Percentiles rank a stretch among this genome's conserved stretches.
Conservation (phyloP, 2,888 invertebrate species). For the Trissoscelio sp. region DNA sequence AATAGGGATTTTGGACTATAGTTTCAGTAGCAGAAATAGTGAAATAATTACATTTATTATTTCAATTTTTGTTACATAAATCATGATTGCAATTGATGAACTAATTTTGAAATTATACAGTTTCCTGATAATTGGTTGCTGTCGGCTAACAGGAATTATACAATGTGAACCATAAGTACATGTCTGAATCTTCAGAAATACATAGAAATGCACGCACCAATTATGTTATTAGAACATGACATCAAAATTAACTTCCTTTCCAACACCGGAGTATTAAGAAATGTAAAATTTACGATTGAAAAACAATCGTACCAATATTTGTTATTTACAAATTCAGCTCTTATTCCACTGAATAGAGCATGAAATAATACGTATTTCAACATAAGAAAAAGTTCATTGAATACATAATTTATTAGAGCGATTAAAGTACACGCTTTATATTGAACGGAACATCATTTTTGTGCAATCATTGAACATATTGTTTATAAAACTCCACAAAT, state of each 20-base stretch:
- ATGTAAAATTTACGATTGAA: conserved; percentile 48
- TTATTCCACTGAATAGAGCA: conserved; percentile 63
- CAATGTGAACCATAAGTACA: conserved; percentile 29
- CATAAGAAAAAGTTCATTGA: conserved; percentile 61
- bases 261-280: conserved; percentile 32
- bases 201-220: conserved; percentile 25
- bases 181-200: conserved; percentile 20
- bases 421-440: conserved; percentile 46
- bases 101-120: conserved; percentile 19
- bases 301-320: conserved; percentile 57
- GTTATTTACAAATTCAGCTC: conserved; percentile 57
- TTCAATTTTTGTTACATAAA: conserved; percentile 12
- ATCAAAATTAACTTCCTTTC: conserved; percentile 57
- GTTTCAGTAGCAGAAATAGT: too few relatives aligned
- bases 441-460: conserved; percentile 45
- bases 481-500: conserved; percentile 16
- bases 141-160: conserved; percentile 16
- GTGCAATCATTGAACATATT: conserved; percentile 26
- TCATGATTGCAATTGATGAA: conserved; percentile 11
- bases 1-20: too few relatives aligned
- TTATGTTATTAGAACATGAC: conserved; percentile 61
- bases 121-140: conserved; percentile 17
- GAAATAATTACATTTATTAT: not conserved
- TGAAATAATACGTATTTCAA: conserved; percentile 63
- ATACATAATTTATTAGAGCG: conserved; percentile 61